Base-by-base conservation (phyloP, 2,888 invertebrate genomes). In the Octodonta nipae region DNA sequence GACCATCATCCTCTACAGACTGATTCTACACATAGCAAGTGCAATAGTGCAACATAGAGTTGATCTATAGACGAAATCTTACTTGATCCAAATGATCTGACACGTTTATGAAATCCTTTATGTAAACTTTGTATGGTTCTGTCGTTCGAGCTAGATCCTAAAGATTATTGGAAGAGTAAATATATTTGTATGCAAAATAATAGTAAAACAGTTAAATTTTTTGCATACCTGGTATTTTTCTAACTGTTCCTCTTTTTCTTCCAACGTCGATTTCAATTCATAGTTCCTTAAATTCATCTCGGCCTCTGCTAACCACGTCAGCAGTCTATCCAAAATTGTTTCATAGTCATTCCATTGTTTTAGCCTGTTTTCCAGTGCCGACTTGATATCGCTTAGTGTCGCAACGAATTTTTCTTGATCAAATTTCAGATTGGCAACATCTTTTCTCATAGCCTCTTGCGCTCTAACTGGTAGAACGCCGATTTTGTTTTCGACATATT, bases 261-360 rank as follows among this genome's bases (percentile, higher is more conserved):
- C 86, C 15, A 88, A 64, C 0, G 85, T 83, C 26, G 85, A 77
- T 54, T 82, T 84, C 4, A 82, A 73, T 15, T 76, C 73, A 52
- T 85, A 89, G 42, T 85, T 87, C 58, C 89, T 87, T 33, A 95
- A 66, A 10, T 76, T 73, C 47, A 76, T 73, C 62, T 93, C 93
- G 1, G 87, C 82, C 40, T 89, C 88, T 28, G 74, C 74, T 35
- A 93, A 61, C 87, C 91, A 91, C 28, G 71, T 71, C 34, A 86
- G 71, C 28, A 93, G 66, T 26, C 81, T 71, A 45, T 88, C 87
- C 47, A 86, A 72, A 1, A 84, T 80, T 41, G 75, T 73, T 54
- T 93, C 92, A 56, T 89, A 93, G 47, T 88, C 86, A 40, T 75
- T 77, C 92, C 92, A 92, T 60, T 88, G 84, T 44, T 82, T 79